Conservation (phyloP, 2,888 invertebrate species). For the Drosophila kuntzei region DNA sequence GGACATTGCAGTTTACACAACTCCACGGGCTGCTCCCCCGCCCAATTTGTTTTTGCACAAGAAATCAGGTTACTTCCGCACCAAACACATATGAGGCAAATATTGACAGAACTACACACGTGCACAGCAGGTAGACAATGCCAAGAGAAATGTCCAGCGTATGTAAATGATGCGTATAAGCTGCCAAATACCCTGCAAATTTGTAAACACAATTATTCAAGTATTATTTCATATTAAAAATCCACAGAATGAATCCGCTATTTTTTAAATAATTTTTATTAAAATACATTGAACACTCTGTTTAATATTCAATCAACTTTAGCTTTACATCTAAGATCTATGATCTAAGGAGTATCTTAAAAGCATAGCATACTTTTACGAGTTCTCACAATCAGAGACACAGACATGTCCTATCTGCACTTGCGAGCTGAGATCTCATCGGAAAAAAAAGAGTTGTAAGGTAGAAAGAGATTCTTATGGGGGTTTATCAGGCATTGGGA, state of each 20-base stretch:
- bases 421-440: slow-evolving; percentile 39
- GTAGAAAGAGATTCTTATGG: slow-evolving; percentile 10
- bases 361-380: slow-evolving; percentile 23
- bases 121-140: slow-evolving; percentile 77
- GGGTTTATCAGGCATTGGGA: slow-evolving; percentile 37
- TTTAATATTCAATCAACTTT: too few relatives aligned
- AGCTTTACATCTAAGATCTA: too few relatives aligned
- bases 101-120: slow-evolving; percentile 72
- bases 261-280: too few relatives aligned
- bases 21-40: slow-evolving; percentile 42
- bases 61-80: slow-evolving; percentile 78
- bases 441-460: slow-evolving; percentile 58
- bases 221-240: too few relatives aligned
- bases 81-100: slow-evolving; percentile 59
- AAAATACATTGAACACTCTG: too few relatives aligned
- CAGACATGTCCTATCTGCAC: slow-evolving; percentile 58
- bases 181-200: slow-evolving; percentile 25
- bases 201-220: too few relatives aligned
- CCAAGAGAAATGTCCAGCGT: slow-evolving; percentile 6
- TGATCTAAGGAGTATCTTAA: slow-evolving; percentile 17
- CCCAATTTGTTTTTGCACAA: slow-evolving; percentile 59
- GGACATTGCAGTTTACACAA: slow-evolving; percentile 68
- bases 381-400: slow-evolving; percentile 22
- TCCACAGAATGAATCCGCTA: too few relatives aligned
- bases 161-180: not conserved